phyloP scores from a whole-genome alignment of 2,113 vertebrate species.

The Mugil cephalus region DNA sequence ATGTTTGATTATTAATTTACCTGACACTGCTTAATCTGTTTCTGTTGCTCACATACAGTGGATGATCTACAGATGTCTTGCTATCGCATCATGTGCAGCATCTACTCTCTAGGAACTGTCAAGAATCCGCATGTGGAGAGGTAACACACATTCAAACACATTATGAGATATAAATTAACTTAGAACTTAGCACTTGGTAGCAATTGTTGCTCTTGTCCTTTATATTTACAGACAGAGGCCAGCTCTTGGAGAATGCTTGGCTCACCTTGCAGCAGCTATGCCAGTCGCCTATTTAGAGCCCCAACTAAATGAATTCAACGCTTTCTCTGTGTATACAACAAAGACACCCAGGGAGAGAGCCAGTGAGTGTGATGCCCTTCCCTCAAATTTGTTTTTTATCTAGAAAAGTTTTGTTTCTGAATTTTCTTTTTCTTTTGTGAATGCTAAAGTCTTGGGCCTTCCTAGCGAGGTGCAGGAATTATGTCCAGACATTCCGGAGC shows the following conservation, averaged over 20 bases:
- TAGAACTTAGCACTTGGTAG: background rate
- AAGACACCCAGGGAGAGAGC: slow-evolving; percentile 92
- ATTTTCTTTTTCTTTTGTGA: slow-evolving; percentile 3
- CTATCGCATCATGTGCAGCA: slow-evolving; percentile 94
- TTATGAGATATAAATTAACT: background rate
- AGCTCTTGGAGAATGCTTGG: slow-evolving; percentile 93
- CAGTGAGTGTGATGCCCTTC: slow-evolving; percentile 83
- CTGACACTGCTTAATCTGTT: background rate
- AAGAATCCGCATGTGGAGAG: slow-evolving; percentile 93
- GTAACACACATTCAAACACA: slow-evolving; percentile 74
- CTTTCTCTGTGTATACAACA: slow-evolving; percentile 95
- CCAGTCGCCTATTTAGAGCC: slow-evolving; percentile 94
- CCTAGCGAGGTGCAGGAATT: slow-evolving; percentile 93
- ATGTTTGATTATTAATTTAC: background rate
- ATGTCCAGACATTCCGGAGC: slow-evolving; percentile 92
- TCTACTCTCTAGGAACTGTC: slow-evolving; percentile 95
- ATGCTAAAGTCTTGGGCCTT: slow-evolving; percentile 88
- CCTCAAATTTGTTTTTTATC: slow-evolving; percentile 7
- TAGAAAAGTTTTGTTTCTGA: slow-evolving; percentile 4
- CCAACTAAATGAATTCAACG: slow-evolving; percentile 89
- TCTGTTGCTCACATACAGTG: slow-evolving; percentile 79
- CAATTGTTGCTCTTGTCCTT: background rate
- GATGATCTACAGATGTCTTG: slow-evolving; percentile 96
- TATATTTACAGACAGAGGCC: slow-evolving; percentile 86
- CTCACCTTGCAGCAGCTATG: slow-evolving; percentile 93